Conservation (phyloP, 2,888 invertebrate species). For the Nephrotoma guestfalica region DNA sequence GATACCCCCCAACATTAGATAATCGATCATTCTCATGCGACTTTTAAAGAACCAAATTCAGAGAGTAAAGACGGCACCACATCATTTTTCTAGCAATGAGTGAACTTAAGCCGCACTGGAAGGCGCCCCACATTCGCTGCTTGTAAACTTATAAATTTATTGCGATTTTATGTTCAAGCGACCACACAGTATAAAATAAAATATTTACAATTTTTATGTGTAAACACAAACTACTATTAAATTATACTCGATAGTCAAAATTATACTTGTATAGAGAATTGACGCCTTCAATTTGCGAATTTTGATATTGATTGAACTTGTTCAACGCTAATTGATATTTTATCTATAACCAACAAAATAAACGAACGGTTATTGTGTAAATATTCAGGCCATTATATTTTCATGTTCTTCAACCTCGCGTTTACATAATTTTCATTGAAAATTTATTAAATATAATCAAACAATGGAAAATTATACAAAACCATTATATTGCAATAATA, state of each 20-base stretch:
- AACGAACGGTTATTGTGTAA: background rate
- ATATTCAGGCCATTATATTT: background rate
- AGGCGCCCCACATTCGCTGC: too few relatives aligned
- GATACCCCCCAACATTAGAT: too few relatives aligned
- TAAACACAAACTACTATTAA: background rate
- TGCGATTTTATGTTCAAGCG: too few relatives aligned
- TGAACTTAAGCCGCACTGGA: too few relatives aligned
- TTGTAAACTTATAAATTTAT: too few relatives aligned
- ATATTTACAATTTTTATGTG: background rate
- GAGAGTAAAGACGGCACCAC: too few relatives aligned
- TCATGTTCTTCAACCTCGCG: background rate
- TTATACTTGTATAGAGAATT: background rate
- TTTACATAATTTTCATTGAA: background rate
- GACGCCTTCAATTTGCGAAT: background rate
- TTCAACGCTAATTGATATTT: too few relatives aligned
- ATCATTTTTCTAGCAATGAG: too few relatives aligned
- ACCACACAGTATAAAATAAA: background rate
- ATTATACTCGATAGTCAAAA: background rate
- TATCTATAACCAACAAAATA: too few relatives aligned
- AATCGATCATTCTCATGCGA: too few relatives aligned
- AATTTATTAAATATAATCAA: background rate
- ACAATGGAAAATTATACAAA: background rate
- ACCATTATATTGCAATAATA: background rate
- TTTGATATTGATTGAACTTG: background rate
- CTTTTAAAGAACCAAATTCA: too few relatives aligned